A percentile compares a stretch with the other conserved stretches of the same genome.
These are phyloP conservation scores for Halyomorpha halys DNA, from an alignment of 1,140 invertebrate genomes.

Conservation along the genomic window DNA sequence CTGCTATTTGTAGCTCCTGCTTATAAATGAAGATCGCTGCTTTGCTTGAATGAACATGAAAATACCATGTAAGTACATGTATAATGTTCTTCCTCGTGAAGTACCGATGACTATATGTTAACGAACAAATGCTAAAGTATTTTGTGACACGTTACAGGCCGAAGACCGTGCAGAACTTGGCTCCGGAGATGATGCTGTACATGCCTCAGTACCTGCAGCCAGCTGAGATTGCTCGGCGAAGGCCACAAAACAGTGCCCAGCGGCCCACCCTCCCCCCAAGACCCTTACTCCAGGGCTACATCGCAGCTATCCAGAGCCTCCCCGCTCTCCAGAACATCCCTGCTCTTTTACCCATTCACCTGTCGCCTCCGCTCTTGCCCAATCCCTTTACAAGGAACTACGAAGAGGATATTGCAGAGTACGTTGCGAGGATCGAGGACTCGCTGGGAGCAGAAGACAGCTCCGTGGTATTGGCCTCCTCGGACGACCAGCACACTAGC, in stretches of 20 bases:
- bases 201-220: neutral
- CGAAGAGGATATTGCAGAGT: neutral
- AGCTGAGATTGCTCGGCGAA: neutral
- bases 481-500: slow-evolving; percentile 32
- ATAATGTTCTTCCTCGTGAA: no score
- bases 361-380: neutral
- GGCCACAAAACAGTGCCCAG: neutral
- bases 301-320: neutral
- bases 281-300: neutral
- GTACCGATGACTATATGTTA: no score
- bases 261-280: neutral
- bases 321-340: neutral
- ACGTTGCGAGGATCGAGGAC: neutral
- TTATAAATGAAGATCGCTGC: no score
- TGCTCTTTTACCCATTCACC: neutral
- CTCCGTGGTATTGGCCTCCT: neutral
- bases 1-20: no score
- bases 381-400: neutral
- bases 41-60: no score
- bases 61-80: no score
- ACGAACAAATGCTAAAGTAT: neutral
- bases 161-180: neutral
- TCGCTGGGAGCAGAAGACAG: neutral
- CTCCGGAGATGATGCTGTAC: neutral
- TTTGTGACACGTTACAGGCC: neutral